Percentiles rank a stretch among this genome's conserved stretches.
These are phyloP conservation scores for Aurelia coerulea DNA, from an alignment of 30 jellyfish, hydroid and myxozoan genomes.

Conservation along the genomic window DNA sequence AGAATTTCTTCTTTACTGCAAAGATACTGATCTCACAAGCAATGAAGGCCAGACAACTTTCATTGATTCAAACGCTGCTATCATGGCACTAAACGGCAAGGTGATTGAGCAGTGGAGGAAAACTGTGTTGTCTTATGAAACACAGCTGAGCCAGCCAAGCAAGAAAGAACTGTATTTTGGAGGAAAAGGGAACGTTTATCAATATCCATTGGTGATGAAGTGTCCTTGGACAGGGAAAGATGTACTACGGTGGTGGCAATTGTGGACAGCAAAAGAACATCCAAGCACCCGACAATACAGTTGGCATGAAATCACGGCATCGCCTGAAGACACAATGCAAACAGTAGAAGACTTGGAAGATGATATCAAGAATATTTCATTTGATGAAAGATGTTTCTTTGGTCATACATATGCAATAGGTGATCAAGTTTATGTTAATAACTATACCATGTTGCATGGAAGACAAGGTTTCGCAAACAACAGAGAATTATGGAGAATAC, in stretches of 20 bases:
- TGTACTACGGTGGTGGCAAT: conserved; percentile 65
- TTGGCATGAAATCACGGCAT: conserved; percentile 5
- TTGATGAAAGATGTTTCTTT: conserved; percentile 54
- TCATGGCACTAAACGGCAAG: conserved; percentile 16
- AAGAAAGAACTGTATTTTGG: conserved; percentile 36
- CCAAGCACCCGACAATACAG: conserved; percentile 45
- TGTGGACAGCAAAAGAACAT: conserved; percentile 41
- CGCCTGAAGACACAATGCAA: conserved; percentile 2
- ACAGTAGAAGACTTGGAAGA: conserved; percentile 24
- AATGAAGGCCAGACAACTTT: conserved; percentile 48
- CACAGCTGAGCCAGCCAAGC: no score
- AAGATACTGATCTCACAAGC: conserved; percentile 4
- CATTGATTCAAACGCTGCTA: conserved; percentile 54
- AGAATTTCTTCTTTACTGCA: conserved; percentile 17
- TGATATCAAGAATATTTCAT: conserved; percentile 25
- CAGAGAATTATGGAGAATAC: conserved; percentile 67
- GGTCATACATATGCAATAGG: conserved; percentile 50
- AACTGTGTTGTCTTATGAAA: conserved; percentile 20
- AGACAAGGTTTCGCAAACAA: conserved; percentile 23
- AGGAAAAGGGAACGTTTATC: conserved; percentile 48
- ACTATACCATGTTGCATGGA: conserved; percentile 63
- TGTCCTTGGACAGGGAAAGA: conserved; percentile 67
- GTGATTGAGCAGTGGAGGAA: conserved; percentile 27
- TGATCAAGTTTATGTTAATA: conserved; percentile 61
- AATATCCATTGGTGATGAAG: conserved; percentile 36